A percentile compares a stretch with the other conserved stretches of the same genome.
phyloP scores from a whole-genome alignment of 2,113 vertebrate genomes.

The Colius striatus region DNA sequence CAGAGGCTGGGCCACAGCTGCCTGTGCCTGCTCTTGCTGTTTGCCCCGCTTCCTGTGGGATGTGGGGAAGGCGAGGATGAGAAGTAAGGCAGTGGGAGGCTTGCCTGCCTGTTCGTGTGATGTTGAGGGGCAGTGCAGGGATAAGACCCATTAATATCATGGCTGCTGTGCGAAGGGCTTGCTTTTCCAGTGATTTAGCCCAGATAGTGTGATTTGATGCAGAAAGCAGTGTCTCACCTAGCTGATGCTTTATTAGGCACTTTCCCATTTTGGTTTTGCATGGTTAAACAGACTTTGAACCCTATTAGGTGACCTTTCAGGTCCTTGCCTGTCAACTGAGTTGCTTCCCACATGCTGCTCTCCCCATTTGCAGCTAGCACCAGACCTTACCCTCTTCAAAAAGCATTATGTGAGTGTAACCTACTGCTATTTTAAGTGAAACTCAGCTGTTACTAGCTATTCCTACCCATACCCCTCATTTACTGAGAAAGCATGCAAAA shows the following conservation, averaged over 20 bases:
- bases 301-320: neutral
- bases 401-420: neutral
- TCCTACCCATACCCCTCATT: neutral
- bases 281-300: conserved; percentile 58
- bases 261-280: neutral
- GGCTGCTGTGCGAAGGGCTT: neutral
- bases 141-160: neutral
- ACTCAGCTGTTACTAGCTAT: neutral
- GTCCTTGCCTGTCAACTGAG: conserved; percentile 20
- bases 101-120: neutral
- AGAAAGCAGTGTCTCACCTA: neutral
- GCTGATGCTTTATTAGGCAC: neutral
- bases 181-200: neutral
- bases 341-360: conserved; percentile 28
- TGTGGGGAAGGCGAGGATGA: neutral
- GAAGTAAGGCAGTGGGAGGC: fast-evolving
- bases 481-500: neutral
- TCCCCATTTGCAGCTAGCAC: conserved; percentile 27
- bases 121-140: neutral
- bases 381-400: neutral
- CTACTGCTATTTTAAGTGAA: conserved; percentile 6
- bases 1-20: neutral
- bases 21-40: fast-evolving
- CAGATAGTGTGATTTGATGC: neutral
- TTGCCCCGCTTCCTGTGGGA: fast-evolving